Percentiles rank a stretch among this genome's conserved stretches.
phyloP scores from a whole-genome alignment of 2,797 vertebrate species.

The Hoplostethus mediterraneus region DNA sequence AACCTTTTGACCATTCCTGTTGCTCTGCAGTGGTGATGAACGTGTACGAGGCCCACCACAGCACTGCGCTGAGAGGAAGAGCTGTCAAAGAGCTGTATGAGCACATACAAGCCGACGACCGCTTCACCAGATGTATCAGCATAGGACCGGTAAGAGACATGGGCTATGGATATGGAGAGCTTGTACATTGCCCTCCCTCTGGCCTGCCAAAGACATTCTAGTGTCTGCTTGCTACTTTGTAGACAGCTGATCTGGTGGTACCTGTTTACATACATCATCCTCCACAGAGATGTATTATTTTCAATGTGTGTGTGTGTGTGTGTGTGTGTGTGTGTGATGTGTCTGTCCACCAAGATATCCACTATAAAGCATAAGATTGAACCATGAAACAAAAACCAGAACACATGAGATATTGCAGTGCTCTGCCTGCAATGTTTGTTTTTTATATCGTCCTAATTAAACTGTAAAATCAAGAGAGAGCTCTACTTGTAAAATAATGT shows the following conservation, averaged over 20 bases:
- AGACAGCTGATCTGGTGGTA: too few relatives aligned
- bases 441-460: background rate
- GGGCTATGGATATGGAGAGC: background rate
- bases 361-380: background rate
- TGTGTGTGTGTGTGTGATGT: background rate
- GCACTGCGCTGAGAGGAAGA: conserved; percentile 79
- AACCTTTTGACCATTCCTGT: conserved; percentile 21
- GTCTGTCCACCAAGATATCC: background rate
- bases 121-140: conserved; percentile 94
- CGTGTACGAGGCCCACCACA: conserved; percentile 92
- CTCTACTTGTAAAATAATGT: too few relatives aligned
- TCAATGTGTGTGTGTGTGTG: too few relatives aligned
- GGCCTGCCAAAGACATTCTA: background rate
- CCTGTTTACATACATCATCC: too few relatives aligned
- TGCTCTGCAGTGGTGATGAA: conserved; percentile 84
- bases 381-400: too few relatives aligned
- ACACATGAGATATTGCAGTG: too few relatives aligned
- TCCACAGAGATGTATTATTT: too few relatives aligned
- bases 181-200: background rate
- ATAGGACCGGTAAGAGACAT: conserved; percentile 89
- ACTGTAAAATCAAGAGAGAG: too few relatives aligned
- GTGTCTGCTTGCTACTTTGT: background rate
- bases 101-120: conserved; percentile 93
- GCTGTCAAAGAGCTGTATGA: conserved; percentile 88
- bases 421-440: background rate